A percentile compares a stretch with the other conserved stretches of the same genome.
phyloP scores from a whole-genome alignment of 2,797 vertebrate species.

The Morelia viridis region DNA sequence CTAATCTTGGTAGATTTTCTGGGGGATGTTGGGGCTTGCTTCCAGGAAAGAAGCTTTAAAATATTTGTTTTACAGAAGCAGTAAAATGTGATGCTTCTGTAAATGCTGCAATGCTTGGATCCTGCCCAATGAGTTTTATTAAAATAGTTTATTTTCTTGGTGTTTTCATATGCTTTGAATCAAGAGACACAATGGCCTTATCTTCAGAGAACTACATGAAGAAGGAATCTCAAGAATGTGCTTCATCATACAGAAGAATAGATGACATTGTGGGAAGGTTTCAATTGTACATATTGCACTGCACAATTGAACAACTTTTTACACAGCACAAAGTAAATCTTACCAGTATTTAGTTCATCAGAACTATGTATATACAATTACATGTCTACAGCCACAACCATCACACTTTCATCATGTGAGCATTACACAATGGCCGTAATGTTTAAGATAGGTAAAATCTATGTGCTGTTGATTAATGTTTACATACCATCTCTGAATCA shows the following conservation, averaged over 20 bases:
- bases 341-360: background rate
- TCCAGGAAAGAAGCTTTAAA: background rate
- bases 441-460: background rate
- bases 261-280: background rate
- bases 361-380: background rate
- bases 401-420: background rate
- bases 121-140: background rate
- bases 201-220: background rate
- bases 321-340: background rate
- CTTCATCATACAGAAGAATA: background rate
- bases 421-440: background rate
- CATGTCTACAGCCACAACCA: background rate
- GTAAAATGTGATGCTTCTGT: background rate
- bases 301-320: background rate
- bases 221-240: background rate
- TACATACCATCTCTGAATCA: background rate
- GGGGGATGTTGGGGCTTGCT: background rate
- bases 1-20: background rate
- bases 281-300: background rate
- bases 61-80: background rate
- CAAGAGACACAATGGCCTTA: background rate
- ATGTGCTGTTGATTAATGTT: background rate
- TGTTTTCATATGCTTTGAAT: constrained; percentile 18
- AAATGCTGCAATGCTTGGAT: background rate
- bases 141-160: background rate